Evolutionary conservation across 2,888 invertebrate species (phyloP), one percentile per base, ranked within the genome.

Genomic region (Zeuzera pyrina): DNA sequence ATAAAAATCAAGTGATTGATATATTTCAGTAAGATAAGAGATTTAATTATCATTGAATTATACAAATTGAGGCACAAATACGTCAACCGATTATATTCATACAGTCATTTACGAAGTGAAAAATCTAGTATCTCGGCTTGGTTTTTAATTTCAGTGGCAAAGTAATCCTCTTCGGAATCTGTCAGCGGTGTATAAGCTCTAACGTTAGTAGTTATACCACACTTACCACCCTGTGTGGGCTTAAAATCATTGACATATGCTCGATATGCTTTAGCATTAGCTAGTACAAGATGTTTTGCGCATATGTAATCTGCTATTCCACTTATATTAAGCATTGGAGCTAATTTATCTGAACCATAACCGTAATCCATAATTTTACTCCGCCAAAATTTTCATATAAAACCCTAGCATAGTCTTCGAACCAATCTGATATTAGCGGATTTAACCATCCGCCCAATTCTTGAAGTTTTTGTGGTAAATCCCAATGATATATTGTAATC

Each of bases 321-420:
- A 1, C 69, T 52, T 2, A 64, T 57, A 27, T 72, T 53, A 1
- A 74, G 30, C 36, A 57, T 53, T 2, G 70, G 70, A 4, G 68
- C 62, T 31, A 42, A 45, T 2, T 33, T 25, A 1, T 37, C 50
- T 11, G 34, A 42, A 1, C 78, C 78, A 47, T 87, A 87, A 0
- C 81, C 84, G 87, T 87, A 2, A 84, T 74, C 86, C 86, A 87
- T 12, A 63, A 57, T 44, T 85, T 73, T 0, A 76, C 84, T 41
- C 83, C 79, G 2, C 84, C 84, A 41, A 76, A 84, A 3, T 60
- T 47, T 23, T 51, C 41, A 44, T 67, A 85, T 1, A 61, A 52
- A 8, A 68, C 51, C 12, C 64, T 52, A 1, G 84, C 74, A 43
- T 78, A 85, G 23, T 71, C 68, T 12, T 50, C 60, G 42, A 72